phyloP scores from a whole-genome alignment of 2,888 invertebrate species.

The Andrena minutula region DNA sequence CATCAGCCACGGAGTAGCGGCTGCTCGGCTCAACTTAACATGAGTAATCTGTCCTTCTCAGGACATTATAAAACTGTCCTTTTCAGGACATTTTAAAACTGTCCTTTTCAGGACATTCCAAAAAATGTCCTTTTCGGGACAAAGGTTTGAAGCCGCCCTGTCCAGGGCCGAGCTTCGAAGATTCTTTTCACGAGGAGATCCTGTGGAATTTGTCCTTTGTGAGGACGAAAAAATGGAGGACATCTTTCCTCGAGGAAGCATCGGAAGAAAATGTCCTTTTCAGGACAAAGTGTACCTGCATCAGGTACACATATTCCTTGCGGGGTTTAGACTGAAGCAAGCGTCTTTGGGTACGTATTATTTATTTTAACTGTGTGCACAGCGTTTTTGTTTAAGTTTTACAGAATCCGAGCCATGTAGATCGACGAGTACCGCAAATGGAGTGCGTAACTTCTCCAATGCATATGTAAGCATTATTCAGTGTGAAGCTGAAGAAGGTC shows the following conservation, averaged over 20 bases:
- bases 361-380: neutral
- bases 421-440: no score
- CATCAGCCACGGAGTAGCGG: constrained; percentile 49
- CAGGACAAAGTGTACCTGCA: neutral
- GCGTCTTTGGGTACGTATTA: neutral
- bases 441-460: neutral
- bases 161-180: neutral
- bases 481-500: constrained; percentile 11
- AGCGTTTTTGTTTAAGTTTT: neutral
- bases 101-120: constrained; percentile 28
- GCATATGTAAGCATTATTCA: neutral
- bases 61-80: constrained; percentile 22
- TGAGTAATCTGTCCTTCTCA: constrained; percentile 32
- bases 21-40: constrained; percentile 39
- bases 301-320: neutral
- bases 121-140: constrained; percentile 33
- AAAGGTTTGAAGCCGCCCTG: constrained; percentile 2
- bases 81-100: constrained; percentile 8
- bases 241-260: neutral
- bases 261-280: neutral
- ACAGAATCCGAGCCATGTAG: no score
- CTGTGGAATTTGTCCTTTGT: neutral
- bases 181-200: neutral
- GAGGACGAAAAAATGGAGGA: neutral
- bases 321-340: neutral